phyloP scores from a whole-genome alignment of 2,797 vertebrate species.

The Gymnoscopelus microlampas region DNA sequence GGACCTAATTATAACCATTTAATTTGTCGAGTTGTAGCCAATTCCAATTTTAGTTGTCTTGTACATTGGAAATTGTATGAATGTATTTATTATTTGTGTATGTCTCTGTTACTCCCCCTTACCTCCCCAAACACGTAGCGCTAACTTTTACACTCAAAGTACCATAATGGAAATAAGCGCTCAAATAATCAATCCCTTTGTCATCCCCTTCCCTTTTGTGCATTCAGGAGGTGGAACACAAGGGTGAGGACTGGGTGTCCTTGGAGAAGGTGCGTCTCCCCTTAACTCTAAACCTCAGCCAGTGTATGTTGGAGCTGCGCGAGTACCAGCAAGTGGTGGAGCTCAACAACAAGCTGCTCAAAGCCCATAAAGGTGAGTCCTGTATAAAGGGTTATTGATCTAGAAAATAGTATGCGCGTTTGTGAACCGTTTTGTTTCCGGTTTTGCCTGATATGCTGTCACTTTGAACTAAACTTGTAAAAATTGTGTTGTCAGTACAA shows the following conservation, averaged over 20 bases:
- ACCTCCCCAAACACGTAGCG: too few species aligned
- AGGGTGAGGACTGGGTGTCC: conserved; percentile 79
- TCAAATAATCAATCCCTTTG: background rate
- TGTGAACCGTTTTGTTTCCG: background rate
- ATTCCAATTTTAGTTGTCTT: too few species aligned
- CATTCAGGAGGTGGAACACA: conserved; percentile 57
- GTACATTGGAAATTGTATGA: too few species aligned
- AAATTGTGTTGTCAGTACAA: conserved; percentile 28
- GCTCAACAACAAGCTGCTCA: conserved; percentile 76
- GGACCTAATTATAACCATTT: too few species aligned
- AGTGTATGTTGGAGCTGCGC: conserved; percentile 80
- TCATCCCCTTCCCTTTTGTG: conserved; percentile 10
- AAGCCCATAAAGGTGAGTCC: conserved; percentile 75
- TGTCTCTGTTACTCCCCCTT: too few species aligned
- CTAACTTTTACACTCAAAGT: too few species aligned
- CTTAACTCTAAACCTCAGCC: conserved; percentile 81
- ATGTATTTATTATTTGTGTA: too few species aligned
- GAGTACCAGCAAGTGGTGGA: conserved; percentile 76
- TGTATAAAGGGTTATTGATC: background rate
- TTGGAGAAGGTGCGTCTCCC: conserved; percentile 83
- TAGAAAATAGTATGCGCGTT: too few species aligned
- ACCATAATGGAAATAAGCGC: too few species aligned
- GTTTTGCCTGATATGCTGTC: background rate
- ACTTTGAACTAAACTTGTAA: conserved; percentile 32
- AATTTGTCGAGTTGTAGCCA: too few species aligned